phyloP scores from a whole-genome alignment of 2,888 invertebrate genomes.

The Adineta ricciae region DNA sequence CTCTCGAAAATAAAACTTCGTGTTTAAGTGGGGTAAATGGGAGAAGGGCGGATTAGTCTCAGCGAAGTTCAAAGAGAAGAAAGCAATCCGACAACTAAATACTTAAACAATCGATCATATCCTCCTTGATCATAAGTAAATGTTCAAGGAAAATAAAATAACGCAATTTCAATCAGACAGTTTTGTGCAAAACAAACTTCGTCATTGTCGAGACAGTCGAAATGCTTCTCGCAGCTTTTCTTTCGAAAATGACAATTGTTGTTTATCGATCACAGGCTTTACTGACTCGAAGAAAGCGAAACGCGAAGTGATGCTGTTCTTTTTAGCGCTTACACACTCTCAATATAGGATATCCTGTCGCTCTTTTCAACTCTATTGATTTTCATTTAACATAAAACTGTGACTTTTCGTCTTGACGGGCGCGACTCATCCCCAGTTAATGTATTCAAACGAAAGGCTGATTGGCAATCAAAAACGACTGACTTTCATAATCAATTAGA shows the following conservation, averaged over 20 bases:
- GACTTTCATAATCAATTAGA: constrained; percentile 20
- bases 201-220: neutral
- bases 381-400: constrained; percentile 22
- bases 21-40: neutral
- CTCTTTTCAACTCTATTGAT: constrained; percentile 13
- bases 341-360: constrained; percentile 21
- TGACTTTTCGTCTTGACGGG: neutral
- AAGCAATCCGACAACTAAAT: neutral
- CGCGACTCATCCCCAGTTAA: neutral
- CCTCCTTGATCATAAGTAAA: neutral
- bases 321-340: neutral
- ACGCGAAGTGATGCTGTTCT: neutral
- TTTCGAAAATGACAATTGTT: neutral
- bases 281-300: neutral
- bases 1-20: neutral
- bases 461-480: neutral
- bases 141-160: neutral
- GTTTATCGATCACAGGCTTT: constrained; percentile 6
- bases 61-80: neutral
- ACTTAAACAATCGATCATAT: neutral
- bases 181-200: neutral
- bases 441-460: neutral
- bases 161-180: neutral
- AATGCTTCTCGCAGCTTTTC: constrained; percentile 10
- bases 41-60: neutral